phyloP scores from a whole-genome alignment of 2,797 vertebrate species.

The Sebastes steindachneri region DNA sequence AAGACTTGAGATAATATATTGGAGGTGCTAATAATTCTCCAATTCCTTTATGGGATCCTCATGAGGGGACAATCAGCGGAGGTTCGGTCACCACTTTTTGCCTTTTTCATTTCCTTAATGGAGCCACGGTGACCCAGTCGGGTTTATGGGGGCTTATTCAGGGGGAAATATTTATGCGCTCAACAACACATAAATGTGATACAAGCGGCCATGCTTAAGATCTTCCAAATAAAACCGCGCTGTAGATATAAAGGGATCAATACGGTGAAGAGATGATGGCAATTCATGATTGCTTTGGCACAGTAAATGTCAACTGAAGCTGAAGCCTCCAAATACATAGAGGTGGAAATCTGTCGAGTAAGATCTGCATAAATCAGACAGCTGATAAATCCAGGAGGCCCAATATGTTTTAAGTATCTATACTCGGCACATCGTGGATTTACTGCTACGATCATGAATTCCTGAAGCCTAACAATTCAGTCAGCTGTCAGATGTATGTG shows the following conservation, averaged over 20 bases:
- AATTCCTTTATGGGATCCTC: constrained; percentile 68
- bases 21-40: constrained; percentile 54
- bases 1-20: constrained; percentile 51
- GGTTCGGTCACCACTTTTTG: constrained; percentile 46
- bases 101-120: constrained; percentile 78
- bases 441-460: constrained; percentile 59
- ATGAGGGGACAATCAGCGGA: constrained; percentile 58
- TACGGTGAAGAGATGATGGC: constrained; percentile 31
- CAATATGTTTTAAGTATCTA: constrained; percentile 57
- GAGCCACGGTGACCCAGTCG: constrained; percentile 53
- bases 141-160: constrained; percentile 63
- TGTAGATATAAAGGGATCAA: constrained; percentile 37
- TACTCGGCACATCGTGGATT: constrained; percentile 45
- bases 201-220: constrained; percentile 27
- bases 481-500: constrained; percentile 49
- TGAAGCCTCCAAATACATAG: constrained; percentile 32
- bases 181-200: constrained; percentile 59
- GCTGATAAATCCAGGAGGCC: constrained; percentile 59
- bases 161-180: constrained; percentile 58
- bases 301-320: constrained; percentile 36
- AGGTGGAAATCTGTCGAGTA: constrained; percentile 53
- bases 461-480: constrained; percentile 51
- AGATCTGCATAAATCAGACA: constrained; percentile 63
- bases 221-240: constrained; percentile 24
- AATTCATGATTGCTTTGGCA: constrained; percentile 34